Conservation (phyloP, 2,113 vertebrate genomes). For the Chaetorhynchus papuensis region DNA sequence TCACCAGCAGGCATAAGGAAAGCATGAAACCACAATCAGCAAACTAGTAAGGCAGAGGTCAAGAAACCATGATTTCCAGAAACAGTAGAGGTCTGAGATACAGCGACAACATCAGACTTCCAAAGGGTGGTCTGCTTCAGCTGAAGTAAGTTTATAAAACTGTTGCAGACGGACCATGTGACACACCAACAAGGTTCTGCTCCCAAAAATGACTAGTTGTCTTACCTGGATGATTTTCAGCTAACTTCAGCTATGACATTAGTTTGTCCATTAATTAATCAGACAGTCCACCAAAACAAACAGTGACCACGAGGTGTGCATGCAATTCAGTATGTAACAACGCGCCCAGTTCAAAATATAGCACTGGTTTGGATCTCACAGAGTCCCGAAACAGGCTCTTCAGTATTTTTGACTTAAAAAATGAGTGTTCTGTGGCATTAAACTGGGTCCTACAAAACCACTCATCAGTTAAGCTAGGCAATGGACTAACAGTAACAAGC, state of each 20-base stretch:
- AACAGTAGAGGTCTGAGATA: not conserved
- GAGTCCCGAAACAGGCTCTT: not conserved
- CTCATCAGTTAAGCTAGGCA: not conserved
- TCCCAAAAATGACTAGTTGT: not conserved
- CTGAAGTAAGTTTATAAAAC: not conserved
- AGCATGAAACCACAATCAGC: not conserved
- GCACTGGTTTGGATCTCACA: not conserved
- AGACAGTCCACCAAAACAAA: not conserved
- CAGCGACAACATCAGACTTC: not conserved
- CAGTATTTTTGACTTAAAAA: not conserved
- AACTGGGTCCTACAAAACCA: not conserved
- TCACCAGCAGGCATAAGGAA: not conserved
- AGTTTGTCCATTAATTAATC: not conserved
- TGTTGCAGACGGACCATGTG: not conserved
- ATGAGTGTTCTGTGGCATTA: not conserved
- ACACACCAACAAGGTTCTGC: rapidly evolving
- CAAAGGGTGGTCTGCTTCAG: not conserved
- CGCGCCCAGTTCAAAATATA: not conserved
- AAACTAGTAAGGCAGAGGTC: not conserved
- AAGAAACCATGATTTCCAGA: not conserved
- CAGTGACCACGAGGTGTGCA: not conserved
- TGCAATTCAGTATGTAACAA: not conserved
- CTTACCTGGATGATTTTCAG: not conserved
- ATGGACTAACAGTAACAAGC: not conserved
- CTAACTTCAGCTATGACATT: not conserved